A percentile compares a stretch with the other conserved stretches of the same genome.
Conservation (phyloP, 2,113 vertebrate species). For the Gulo gulo region DNA sequence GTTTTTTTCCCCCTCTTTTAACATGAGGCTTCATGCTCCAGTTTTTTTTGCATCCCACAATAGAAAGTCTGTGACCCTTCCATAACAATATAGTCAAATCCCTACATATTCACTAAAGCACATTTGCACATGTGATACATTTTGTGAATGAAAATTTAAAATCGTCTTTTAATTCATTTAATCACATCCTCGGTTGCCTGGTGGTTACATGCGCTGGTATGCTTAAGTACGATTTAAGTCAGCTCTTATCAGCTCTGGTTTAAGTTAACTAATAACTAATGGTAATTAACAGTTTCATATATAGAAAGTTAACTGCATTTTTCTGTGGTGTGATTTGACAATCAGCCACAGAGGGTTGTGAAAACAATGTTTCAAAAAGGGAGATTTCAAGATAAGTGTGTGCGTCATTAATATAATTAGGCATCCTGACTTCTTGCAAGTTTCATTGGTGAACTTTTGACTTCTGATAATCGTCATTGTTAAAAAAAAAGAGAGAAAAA, state of each 20-base stretch:
- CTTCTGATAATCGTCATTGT: background rate
- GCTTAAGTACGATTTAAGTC: background rate
- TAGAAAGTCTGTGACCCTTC: background rate
- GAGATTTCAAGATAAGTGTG: background rate
- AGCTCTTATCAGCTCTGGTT: background rate
- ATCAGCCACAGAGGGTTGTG: background rate
- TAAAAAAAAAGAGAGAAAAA: background rate
- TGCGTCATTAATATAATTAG: background rate
- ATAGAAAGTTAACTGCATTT: background rate
- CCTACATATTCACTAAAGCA: background rate
- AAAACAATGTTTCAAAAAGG: background rate
- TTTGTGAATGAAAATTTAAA: slow-evolving; percentile 25
- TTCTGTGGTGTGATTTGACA: background rate
- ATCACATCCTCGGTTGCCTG: background rate
- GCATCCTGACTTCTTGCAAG: background rate
- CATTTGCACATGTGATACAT: background rate
- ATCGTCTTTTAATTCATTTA: slow-evolving; percentile 23
- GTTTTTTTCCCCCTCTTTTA: background rate
- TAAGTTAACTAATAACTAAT: background rate
- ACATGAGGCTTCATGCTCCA: background rate
- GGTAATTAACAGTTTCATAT: background rate
- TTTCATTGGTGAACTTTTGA: background rate
- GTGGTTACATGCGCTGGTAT: background rate
- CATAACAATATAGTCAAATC: background rate
- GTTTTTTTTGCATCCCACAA: background rate